Evolutionary conservation across 2,888 invertebrate genomes (phyloP), one percentile per base, ranked within the genome.

Genomic region (Anarsia innoxiella): DNA sequence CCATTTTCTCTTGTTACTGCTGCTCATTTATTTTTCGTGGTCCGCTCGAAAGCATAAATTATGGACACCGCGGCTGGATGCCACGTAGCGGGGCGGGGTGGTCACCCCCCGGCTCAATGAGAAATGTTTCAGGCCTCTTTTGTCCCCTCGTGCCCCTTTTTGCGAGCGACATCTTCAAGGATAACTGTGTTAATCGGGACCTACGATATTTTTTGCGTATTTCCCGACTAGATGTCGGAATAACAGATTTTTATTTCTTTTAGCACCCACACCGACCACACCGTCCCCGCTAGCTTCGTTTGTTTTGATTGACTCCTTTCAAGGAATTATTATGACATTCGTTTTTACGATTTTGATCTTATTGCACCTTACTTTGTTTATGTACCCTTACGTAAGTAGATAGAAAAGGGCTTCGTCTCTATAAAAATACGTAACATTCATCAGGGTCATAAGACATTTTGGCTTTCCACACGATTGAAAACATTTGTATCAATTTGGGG

Each of bases 131-230:
- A 63, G 75, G 65, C 64, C 69, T 68, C 72, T 68, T 75, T 75
- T 76, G 72, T 76, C 72, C 76, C 70, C 73, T 69, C 63, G 56
- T 69, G 71, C 65, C 73, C 72, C 70, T 74, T 80, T 79, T 80
- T 78, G 77, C 64, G 68, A 67, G 68, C 64, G 78, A 76, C 72
- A 66, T 78, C 78, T 76, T 79, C 77, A 80, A 82, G 83, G 78
- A 82, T 82, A 78, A 39, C 79, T 73, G 76, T 79, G 76, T 77
- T 82, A 82, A 80, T 78, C 78, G 77, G 72, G 69, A 66, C 65
- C 62, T 52, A 65, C 59, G 64, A 71, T 73, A 69, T 59, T 74
- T 75, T 76, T 73, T 69, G 64, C 61, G 61, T 27, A 37, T 37
- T 61, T 56, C 51, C 53, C 57, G 55, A 55, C 54, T 56, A 55